A percentile compares a stretch with the other conserved stretches of the same genome.
Evolutionary conservation across 1,140 invertebrate genomes (phyloP).

Genomic region (Homarus americanus): DNA sequence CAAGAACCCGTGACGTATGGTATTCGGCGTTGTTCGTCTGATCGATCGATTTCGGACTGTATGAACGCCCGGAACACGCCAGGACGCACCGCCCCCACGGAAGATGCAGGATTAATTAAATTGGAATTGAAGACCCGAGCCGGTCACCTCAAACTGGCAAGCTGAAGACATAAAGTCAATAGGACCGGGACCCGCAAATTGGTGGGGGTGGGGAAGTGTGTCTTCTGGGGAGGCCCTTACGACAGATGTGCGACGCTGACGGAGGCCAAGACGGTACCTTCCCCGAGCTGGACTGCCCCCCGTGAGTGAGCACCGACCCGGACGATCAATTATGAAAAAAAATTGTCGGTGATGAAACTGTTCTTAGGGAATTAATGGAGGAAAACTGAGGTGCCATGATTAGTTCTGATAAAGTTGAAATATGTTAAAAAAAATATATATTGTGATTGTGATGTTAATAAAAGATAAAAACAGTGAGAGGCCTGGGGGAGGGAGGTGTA

Average conservation of each 20-base stretch:
- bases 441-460: too few species aligned
- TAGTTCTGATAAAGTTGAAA: too few species aligned
- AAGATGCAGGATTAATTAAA: conserved; percentile 62
- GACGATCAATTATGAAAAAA: too few species aligned
- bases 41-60: conserved; percentile 1
- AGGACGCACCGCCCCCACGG: background rate
- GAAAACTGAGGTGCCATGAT: too few species aligned
- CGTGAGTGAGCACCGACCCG: too few species aligned
- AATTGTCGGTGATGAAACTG: too few species aligned
- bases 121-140: conserved; percentile 55
- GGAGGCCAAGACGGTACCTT: background rate
- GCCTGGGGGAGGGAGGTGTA: too few species aligned
- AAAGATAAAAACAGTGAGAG: too few species aligned
- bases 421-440: too few species aligned
- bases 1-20: conserved; percentile 11
- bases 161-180: conserved; percentile 60
- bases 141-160: conserved; percentile 61
- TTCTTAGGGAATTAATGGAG: too few species aligned
- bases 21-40: background rate
- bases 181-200: conserved; percentile 47
- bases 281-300: too few species aligned
- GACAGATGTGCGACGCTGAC: background rate
- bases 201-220: conserved; percentile 8
- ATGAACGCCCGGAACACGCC: conserved; percentile 1
- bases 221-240: background rate